These are phyloP conservation scores for Pomacea maculata DNA, from an alignment of 1,140 invertebrate genomes.

Conservation along the genomic window DNA sequence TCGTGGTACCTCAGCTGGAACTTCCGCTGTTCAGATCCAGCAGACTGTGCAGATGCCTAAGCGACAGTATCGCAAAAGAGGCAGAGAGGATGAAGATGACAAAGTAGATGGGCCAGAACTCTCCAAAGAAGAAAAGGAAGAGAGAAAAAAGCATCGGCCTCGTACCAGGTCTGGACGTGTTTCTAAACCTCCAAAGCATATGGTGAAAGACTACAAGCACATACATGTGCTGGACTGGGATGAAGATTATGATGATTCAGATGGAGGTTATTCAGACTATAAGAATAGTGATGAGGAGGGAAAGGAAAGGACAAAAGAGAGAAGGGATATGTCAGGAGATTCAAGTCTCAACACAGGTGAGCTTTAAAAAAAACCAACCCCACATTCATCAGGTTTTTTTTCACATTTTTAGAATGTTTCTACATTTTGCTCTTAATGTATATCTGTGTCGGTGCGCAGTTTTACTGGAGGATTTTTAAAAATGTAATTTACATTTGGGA, in stretches of 20 bases:
- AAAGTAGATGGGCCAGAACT: constrained; percentile 60
- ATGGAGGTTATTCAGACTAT: constrained; percentile 75
- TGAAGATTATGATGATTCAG: constrained; percentile 73
- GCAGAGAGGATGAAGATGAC: constrained; percentile 61
- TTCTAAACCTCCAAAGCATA: constrained; percentile 75
- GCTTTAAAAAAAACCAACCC: neutral
- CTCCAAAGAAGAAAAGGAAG: constrained; percentile 69
- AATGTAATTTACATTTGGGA: neutral
- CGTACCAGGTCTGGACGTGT: constrained; percentile 73
- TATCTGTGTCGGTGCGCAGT: neutral
- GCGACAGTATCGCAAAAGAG: constrained; percentile 50
- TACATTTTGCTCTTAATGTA: neutral
- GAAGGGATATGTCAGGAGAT: constrained; percentile 10
- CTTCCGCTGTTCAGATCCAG: constrained; percentile 38
- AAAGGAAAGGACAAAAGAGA: constrained; percentile 27
- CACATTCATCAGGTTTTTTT: constrained; percentile 14
- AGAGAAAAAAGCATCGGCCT: constrained; percentile 71
- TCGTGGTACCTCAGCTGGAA: constrained; percentile 4
- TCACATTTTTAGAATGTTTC: neutral
- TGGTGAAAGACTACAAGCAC: constrained; percentile 76
- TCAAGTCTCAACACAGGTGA: constrained; percentile 37
- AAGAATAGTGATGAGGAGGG: constrained; percentile 69
- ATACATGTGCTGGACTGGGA: constrained; percentile 73
- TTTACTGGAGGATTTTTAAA: no score
- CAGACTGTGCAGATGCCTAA: constrained; percentile 27